phyloP scores from a whole-genome alignment of 2,113 vertebrate species.

The Donacobius atricapilla region DNA sequence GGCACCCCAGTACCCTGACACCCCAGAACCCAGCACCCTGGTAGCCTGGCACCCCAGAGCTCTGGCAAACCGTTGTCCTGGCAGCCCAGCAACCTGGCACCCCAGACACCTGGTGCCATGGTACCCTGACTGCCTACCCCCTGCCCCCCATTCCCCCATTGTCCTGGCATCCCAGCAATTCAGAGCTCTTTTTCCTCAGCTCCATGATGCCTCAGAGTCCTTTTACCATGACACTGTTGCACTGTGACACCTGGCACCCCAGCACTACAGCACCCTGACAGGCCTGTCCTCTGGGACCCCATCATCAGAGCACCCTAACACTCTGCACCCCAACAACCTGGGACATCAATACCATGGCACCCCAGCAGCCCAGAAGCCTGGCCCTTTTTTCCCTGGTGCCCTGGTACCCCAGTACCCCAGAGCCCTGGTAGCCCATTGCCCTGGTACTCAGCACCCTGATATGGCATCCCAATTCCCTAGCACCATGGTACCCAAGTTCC shows the following conservation, averaged over 20 bases:
- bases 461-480: rapidly evolving
- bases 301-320: background rate
- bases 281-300: background rate
- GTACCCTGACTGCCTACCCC: background rate
- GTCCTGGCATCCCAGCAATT: background rate
- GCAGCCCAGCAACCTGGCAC: background rate
- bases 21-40: background rate
- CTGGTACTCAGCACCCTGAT: no score
- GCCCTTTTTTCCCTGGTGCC: background rate
- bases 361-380: background rate
- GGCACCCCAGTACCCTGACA: background rate
- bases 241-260: background rate
- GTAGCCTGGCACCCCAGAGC: background rate
- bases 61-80: background rate
- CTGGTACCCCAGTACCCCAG: no score
- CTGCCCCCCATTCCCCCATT: no score
- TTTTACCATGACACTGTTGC: background rate
- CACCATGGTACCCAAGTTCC: no score
- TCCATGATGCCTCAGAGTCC: background rate
- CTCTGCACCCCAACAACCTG: no score
- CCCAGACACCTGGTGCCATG: no score
- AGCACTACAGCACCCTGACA: no score
- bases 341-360: background rate
- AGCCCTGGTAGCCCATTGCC: background rate
- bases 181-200: background rate